Conservation (phyloP, 2,888 invertebrate species). For the Metopia argyrocephala region DNA sequence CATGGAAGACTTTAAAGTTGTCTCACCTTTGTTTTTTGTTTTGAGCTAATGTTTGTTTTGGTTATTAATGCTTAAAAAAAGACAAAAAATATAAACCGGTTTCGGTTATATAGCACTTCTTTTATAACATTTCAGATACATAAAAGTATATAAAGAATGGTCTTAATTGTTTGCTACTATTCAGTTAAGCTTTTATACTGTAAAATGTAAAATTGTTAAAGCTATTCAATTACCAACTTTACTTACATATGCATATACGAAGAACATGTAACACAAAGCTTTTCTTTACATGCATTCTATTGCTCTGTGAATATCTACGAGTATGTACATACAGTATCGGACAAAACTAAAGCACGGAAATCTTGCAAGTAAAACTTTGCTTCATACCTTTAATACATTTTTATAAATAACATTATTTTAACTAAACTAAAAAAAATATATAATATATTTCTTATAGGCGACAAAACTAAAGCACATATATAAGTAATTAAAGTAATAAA, state of each 20-base stretch:
- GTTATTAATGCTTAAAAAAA: constrained; percentile 6
- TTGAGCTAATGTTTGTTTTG: constrained; percentile 23
- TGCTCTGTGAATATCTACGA: neutral
- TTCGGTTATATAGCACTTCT: constrained; percentile 23
- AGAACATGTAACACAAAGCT: constrained; percentile 26
- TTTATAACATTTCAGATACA: neutral
- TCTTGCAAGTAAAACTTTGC: too few relatives aligned
- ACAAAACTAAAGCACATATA: too few relatives aligned
- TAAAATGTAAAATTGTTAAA: neutral
- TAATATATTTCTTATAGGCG: too few relatives aligned
- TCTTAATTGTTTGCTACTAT: too few relatives aligned
- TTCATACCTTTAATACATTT: too few relatives aligned
- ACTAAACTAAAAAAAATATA: too few relatives aligned
- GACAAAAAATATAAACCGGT: constrained; percentile 45
- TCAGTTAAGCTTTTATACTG: constrained; percentile 39
- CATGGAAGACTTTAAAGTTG: constrained; percentile 30
- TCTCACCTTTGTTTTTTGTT: constrained; percentile 26
- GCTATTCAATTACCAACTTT: neutral
- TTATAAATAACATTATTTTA: too few relatives aligned
- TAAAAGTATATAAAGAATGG: too few relatives aligned
- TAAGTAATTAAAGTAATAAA: too few relatives aligned
- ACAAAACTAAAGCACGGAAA: too few relatives aligned
- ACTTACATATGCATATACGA: neutral
- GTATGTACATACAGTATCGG: neutral
- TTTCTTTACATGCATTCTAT: neutral